These are phyloP conservation scores for Lagria hirta DNA, from an alignment of 2,888 invertebrate species.

Conservation along the genomic window DNA sequence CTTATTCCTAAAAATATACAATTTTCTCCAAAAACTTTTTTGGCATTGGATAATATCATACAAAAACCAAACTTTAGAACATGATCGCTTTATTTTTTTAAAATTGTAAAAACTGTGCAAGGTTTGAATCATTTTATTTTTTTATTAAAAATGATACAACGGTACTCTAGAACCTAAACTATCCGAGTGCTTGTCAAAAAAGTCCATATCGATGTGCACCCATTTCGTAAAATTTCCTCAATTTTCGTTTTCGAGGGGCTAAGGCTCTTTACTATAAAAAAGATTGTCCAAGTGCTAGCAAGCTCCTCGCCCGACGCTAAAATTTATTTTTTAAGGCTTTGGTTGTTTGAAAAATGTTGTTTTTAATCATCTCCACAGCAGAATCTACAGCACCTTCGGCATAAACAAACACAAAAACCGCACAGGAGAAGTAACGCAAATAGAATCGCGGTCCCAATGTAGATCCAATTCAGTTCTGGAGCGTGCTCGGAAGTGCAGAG, in stretches of 20 bases:
- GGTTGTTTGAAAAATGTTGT: constrained; percentile 16
- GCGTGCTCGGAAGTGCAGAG: constrained; percentile 58
- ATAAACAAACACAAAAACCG: constrained; percentile 51
- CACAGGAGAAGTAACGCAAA: constrained; percentile 45
- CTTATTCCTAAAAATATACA: constrained; percentile 37
- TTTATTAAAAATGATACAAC: constrained; percentile 17
- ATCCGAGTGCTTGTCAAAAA: constrained; percentile 22
- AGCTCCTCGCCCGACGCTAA: not conserved
- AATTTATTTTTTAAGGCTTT: constrained; percentile 28
- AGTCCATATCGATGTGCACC: constrained; percentile 23
- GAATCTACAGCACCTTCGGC: constrained; percentile 49
- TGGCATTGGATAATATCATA: constrained; percentile 25
- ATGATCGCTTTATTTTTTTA: constrained; percentile 33
- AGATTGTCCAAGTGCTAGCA: too few relatives aligned
- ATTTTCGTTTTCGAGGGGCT: too few relatives aligned
- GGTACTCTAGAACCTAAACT: constrained; percentile 21
- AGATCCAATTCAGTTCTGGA: constrained; percentile 50
- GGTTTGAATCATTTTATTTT: constrained; percentile 17
- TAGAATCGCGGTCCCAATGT: constrained; percentile 45
- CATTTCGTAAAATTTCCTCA: too few relatives aligned
- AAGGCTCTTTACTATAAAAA: too few relatives aligned
- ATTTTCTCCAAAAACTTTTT: constrained; percentile 29
- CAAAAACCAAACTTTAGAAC: constrained; percentile 39
- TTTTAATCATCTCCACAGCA: constrained; percentile 45
- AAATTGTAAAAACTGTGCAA: constrained; percentile 36